A percentile compares a stretch with the other conserved stretches of the same genome.
Conservation (phyloP, 2,888 invertebrate species). For the Bruchidius siliquastri region DNA sequence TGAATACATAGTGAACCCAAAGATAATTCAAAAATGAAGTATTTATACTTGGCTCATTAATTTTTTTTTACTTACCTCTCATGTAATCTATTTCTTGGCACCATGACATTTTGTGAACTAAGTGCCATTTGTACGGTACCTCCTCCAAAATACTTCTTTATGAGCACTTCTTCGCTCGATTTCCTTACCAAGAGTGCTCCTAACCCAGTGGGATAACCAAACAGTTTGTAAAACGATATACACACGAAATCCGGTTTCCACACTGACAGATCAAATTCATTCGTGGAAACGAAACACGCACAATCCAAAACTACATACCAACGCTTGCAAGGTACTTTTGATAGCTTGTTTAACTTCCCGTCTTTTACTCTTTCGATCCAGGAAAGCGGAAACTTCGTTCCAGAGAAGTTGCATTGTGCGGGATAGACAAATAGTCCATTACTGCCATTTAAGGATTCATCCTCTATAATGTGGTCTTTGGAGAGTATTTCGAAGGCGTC, state of each 20-base stretch:
- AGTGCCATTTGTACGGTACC: slow-evolving; percentile 87
- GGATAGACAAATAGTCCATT: slow-evolving; percentile 78
- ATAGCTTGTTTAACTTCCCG: slow-evolving; percentile 53
- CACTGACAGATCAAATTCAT: slow-evolving; percentile 65
- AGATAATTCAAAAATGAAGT: too few species aligned
- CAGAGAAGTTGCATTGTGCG: slow-evolving; percentile 93
- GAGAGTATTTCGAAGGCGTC: slow-evolving; percentile 49
- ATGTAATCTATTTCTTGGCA: slow-evolving; percentile 61
- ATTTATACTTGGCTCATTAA: too few species aligned
- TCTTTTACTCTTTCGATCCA: slow-evolving; percentile 62
- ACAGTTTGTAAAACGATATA: slow-evolving; percentile 95
- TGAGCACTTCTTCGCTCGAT: slow-evolving; percentile 55
- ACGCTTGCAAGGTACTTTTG: slow-evolving; percentile 40
- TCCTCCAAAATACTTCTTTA: slow-evolving; percentile 83
- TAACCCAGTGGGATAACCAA: slow-evolving; percentile 92
- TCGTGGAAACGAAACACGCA: slow-evolving; percentile 76
- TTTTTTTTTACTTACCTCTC: slow-evolving; percentile 63
- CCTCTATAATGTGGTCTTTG: not conserved
- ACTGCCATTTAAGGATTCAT: slow-evolving; percentile 6
- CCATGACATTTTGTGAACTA: slow-evolving; percentile 65
- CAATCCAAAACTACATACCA: slow-evolving; percentile 84
- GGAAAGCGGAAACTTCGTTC: slow-evolving; percentile 78
- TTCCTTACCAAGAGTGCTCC: slow-evolving; percentile 83
- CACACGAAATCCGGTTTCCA: slow-evolving; percentile 83
- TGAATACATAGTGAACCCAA: too few species aligned